phyloP scores from a whole-genome alignment of 37 sponge, comb jelly and placozoan genomes.

The Ianthella basta region DNA sequence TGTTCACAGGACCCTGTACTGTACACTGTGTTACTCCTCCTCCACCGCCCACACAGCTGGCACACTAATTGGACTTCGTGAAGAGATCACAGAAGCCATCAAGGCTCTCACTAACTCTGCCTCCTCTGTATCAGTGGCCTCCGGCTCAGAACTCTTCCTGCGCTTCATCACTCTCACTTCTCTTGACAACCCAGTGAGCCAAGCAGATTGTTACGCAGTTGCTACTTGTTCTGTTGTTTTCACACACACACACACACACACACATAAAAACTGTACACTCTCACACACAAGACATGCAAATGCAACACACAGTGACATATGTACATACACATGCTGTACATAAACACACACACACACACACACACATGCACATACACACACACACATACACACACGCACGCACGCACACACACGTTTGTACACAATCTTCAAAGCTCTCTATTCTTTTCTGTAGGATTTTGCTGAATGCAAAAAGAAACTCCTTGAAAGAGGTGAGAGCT shows the following conservation, averaged over 20 bases:
- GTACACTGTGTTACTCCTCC: too few relatives aligned
- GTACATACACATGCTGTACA: too few relatives aligned
- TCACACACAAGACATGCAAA: too few relatives aligned
- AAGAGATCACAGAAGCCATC: slow-evolving; percentile 73
- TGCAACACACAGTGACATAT: too few relatives aligned
- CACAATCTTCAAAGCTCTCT: background rate
- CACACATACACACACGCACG: too few relatives aligned
- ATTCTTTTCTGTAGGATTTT: slow-evolving; percentile 38
- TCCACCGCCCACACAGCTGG: slow-evolving; percentile 55
- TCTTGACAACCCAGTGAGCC: slow-evolving; percentile 65
- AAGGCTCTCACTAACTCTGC: slow-evolving; percentile 44
- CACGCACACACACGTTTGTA: too few relatives aligned
- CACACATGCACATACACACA: too few relatives aligned
- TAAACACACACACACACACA: too few relatives aligned
- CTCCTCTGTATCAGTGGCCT: slow-evolving; percentile 82
- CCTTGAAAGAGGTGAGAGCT: slow-evolving; percentile 42
- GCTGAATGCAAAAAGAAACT: slow-evolving; percentile 40
- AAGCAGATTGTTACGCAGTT: background rate
- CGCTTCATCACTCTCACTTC: slow-evolving; percentile 97
- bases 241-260: background rate
- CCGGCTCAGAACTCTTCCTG: slow-evolving; percentile 97
- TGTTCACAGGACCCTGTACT: too few relatives aligned
- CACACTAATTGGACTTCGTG: slow-evolving; percentile 71
- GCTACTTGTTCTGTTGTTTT: background rate
- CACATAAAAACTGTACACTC: too few relatives aligned